Percentiles rank a stretch among this genome's conserved stretches.
These are phyloP conservation scores for Arothron firmamentum DNA, from an alignment of 2,113 vertebrate species.

Conservation along the genomic window DNA sequence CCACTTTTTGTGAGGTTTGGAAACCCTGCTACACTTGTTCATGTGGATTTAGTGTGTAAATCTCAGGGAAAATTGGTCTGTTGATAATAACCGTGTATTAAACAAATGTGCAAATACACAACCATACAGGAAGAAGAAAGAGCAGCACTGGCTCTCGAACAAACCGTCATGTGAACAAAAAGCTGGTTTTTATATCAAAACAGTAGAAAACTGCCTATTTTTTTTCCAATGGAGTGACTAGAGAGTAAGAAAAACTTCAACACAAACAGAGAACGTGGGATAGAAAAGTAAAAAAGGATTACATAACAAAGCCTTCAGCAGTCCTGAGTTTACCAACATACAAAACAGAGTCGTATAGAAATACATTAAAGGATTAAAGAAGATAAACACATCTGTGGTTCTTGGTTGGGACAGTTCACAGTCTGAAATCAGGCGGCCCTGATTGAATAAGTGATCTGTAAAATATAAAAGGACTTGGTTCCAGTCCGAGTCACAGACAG, in stretches of 20 bases:
- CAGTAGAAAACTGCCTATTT: background rate
- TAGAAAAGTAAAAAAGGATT: slow-evolving; percentile 39
- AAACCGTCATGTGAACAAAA: slow-evolving; percentile 54
- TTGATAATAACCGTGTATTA: background rate
- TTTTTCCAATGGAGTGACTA: background rate
- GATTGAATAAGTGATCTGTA: background rate
- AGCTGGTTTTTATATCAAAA: slow-evolving; percentile 10
- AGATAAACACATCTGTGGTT: slow-evolving; percentile 19
- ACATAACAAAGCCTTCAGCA: slow-evolving; percentile 51
- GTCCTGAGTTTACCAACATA: slow-evolving; percentile 74
- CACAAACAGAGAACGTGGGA: slow-evolving; percentile 28
- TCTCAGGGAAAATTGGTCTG: slow-evolving; percentile 4
- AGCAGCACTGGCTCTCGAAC: slow-evolving; percentile 18
- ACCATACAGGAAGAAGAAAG: slow-evolving; percentile 12
- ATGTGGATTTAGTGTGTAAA: slow-evolving; percentile 1
- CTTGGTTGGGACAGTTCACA: slow-evolving; percentile 6
- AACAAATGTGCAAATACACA: slow-evolving; percentile 13
- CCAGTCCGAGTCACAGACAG: no score
- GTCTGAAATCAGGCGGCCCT: slow-evolving; percentile 11
- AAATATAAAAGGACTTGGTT: no score
- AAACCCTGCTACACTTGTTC: slow-evolving; percentile 23
- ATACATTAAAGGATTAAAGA: slow-evolving; percentile 18
- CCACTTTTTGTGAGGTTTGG: background rate
- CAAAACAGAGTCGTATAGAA: slow-evolving; percentile 52
- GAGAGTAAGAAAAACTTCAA: slow-evolving; percentile 48